Conservation (phyloP, 2,113 vertebrate genomes). For the Okapia johnstoni region DNA sequence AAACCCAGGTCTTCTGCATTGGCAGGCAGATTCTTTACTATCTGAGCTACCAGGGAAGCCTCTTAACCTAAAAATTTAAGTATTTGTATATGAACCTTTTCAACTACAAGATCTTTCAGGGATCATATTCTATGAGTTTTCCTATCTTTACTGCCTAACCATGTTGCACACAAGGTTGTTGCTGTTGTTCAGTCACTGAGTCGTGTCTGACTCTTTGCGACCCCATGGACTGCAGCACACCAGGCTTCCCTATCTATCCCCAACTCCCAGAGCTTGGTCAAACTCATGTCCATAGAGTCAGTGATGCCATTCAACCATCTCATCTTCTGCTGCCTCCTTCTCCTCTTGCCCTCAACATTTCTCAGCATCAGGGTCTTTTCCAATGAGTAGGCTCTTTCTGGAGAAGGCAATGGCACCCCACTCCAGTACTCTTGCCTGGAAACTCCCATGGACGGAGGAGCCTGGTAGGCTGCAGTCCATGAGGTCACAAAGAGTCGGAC, state of each 20-base stretch:
- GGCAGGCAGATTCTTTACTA: not conserved
- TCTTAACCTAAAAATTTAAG: not conserved
- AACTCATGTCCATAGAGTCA: not conserved
- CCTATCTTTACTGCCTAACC: not conserved
- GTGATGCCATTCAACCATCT: not conserved
- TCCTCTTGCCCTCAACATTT: not conserved
- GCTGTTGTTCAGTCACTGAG: not conserved
- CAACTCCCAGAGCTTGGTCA: not conserved
- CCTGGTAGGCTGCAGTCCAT: too few species aligned
- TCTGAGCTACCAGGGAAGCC: not conserved
- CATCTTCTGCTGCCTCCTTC: not conserved
- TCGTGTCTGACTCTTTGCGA: rapidly evolving
- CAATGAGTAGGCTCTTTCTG: not conserved
- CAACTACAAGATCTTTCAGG: not conserved
- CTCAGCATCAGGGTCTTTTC: not conserved
- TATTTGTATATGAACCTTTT: not conserved
- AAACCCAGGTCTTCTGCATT: not conserved
- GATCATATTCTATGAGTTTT: not conserved
- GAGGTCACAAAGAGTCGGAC: too few species aligned
- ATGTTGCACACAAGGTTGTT: not conserved
- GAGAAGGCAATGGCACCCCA: too few species aligned
- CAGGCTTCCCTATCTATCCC: not conserved
- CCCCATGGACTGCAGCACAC: not conserved
- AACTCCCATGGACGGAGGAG: too few species aligned
- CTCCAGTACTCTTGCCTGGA: too few species aligned